phyloP scores from a whole-genome alignment of 2,888 invertebrate species.

The Lagria hirta region DNA sequence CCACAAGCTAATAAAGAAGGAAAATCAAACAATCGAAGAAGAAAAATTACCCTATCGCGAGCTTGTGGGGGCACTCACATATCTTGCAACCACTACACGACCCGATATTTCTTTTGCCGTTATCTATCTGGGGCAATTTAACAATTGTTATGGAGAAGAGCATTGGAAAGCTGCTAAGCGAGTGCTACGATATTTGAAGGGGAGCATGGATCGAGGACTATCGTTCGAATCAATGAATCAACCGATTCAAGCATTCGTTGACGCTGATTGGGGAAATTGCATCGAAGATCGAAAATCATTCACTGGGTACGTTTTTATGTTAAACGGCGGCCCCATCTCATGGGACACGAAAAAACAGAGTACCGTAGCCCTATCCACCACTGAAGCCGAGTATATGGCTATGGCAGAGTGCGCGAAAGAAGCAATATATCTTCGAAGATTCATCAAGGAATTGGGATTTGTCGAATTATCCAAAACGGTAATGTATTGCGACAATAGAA shows the following conservation, averaged over 20 bases:
- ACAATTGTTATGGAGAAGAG: constrained; percentile 21
- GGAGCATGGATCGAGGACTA: constrained; percentile 30
- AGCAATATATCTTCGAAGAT: constrained; percentile 19
- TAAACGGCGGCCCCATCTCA: constrained; percentile 19
- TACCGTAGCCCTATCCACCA: constrained; percentile 31
- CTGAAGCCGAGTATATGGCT: constrained; percentile 33
- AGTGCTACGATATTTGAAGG: constrained; percentile 38
- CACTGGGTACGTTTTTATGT: constrained; percentile 30
- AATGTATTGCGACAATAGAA: constrained; percentile 13
- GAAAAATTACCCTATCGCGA: constrained; percentile 24
- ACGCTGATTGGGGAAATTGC: constrained; percentile 36
- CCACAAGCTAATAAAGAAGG: neutral
- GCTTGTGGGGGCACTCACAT: constrained; percentile 28
- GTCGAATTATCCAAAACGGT: neutral
- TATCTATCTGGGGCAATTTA: constrained; percentile 32
- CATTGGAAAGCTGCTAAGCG: constrained; percentile 39
- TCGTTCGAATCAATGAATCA: constrained; percentile 19
- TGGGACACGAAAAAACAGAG: constrained; percentile 33
- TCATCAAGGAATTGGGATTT: constrained; percentile 14
- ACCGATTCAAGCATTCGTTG: constrained; percentile 33
- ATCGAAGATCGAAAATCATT: constrained; percentile 29
- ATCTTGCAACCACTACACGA: constrained; percentile 26
- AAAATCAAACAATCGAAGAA: neutral
- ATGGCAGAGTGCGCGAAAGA: constrained; percentile 29
- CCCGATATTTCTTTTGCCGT: constrained; percentile 33